A percentile compares a stretch with the other conserved stretches of the same genome.
These are phyloP conservation scores for Germaria angustata DNA, from an alignment of 2,888 invertebrate species.

Conservation along the genomic window DNA sequence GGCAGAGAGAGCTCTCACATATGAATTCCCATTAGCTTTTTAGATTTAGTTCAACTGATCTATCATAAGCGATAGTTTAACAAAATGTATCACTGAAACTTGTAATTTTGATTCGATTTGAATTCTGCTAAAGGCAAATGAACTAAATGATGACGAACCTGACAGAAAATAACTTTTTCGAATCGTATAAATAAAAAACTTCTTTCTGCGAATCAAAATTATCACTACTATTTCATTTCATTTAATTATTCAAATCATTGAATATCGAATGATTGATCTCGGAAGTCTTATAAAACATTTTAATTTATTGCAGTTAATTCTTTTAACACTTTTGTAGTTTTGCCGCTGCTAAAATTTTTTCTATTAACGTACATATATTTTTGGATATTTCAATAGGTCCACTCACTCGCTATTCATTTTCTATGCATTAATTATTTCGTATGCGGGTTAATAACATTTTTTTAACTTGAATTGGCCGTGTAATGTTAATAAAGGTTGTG, in stretches of 20 bases:
- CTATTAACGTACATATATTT: too few species aligned
- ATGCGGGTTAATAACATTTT: not conserved
- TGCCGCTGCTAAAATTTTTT: not conserved
- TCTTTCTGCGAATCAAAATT: not conserved
- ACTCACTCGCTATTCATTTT: not conserved
- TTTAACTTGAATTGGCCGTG: too few species aligned
- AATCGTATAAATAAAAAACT: not conserved
- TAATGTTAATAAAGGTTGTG: too few species aligned
- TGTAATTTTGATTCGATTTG: not conserved
- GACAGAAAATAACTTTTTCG: not conserved
- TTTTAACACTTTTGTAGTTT: constrained; percentile 5
- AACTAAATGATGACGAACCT: constrained; percentile 7
- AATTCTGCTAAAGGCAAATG: not conserved
- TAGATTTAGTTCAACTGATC: too few species aligned
- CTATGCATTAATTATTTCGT: constrained; percentile 5
- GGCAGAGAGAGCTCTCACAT: too few species aligned
- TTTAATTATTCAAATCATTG: constrained; percentile 13
- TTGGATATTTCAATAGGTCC: not conserved
- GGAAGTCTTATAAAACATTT: not conserved
- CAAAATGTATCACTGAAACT: too few species aligned
- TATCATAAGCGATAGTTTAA: too few species aligned
- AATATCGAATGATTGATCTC: constrained; percentile 11
- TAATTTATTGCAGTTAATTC: constrained; percentile 27
- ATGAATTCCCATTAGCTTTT: too few species aligned
- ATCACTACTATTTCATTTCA: not conserved